A percentile compares a stretch with the other conserved stretches of the same genome.
These are phyloP conservation scores for Neopipo cinnamomea DNA, from an alignment of 2,113 vertebrate species.

Conservation along the genomic window DNA sequence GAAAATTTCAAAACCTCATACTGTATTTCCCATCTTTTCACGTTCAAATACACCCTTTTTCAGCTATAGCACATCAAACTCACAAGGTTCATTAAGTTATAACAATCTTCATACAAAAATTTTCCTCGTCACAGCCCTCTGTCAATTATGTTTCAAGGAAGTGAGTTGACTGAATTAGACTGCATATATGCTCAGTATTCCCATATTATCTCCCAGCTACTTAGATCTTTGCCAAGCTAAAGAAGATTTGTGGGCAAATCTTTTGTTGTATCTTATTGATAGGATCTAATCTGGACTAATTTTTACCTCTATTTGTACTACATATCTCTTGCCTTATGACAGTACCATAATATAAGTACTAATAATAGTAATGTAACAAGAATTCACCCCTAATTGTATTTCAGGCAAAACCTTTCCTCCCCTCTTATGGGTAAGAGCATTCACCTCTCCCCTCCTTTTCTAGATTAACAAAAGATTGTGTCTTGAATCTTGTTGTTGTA, in stretches of 20 bases:
- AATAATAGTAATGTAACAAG: neutral
- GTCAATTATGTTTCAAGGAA: constrained; percentile 15
- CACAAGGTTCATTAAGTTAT: constrained; percentile 21
- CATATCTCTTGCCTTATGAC: neutral
- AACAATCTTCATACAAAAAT: neutral
- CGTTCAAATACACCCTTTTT: neutral
- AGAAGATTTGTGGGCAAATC: neutral
- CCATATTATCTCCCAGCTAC: neutral
- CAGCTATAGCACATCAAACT: neutral
- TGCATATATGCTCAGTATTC: neutral
- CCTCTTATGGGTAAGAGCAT: neutral
- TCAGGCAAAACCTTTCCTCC: neutral
- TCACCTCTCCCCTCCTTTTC: neutral
- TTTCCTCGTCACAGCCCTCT: neutral
- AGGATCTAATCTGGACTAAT: neutral
- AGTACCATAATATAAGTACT: neutral
- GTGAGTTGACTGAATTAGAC: neutral
- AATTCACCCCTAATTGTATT: neutral
- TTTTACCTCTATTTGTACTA: neutral
- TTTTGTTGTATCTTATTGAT: neutral
- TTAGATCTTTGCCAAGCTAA: neutral
- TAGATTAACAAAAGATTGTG: neutral
- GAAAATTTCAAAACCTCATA: constrained; percentile 11
- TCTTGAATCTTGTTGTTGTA: neutral
- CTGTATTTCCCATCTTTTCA: constrained; percentile 1